These are phyloP conservation scores for Ardeotis arabs DNA, from an alignment of 2,113 vertebrate species.

Conservation along the genomic window DNA sequence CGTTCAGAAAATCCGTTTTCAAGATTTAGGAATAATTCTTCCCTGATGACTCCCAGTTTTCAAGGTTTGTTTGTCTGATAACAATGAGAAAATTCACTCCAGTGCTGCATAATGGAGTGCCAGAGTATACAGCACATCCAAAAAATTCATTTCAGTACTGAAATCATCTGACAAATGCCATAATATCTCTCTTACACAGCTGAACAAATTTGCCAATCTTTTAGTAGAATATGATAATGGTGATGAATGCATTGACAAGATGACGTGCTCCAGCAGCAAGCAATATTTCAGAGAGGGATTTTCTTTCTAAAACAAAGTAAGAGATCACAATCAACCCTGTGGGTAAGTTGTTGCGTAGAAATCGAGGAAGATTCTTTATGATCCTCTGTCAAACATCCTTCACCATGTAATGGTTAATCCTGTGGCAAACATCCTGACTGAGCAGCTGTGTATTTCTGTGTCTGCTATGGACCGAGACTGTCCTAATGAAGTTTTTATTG, in stretches of 20 bases:
- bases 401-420: background rate
- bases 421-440: background rate
- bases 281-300: slow-evolving; percentile 25
- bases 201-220: slow-evolving; percentile 71
- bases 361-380: background rate
- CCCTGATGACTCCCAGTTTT: slow-evolving; percentile 44
- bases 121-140: slow-evolving; percentile 29
- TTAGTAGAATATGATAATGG: slow-evolving; percentile 54
- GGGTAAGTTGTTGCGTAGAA: background rate
- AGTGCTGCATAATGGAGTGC: slow-evolving; percentile 50
- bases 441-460: background rate
- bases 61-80: slow-evolving; percentile 64
- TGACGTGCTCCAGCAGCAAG: background rate
- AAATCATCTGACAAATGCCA: slow-evolving; percentile 67
- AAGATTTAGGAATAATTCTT: slow-evolving; percentile 52
- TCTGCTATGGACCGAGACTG: background rate
- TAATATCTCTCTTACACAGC: slow-evolving; percentile 61
- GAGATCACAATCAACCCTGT: slow-evolving; percentile 1
- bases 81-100: slow-evolving; percentile 48
- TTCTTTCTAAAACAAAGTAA: slow-evolving; percentile 4
- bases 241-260: slow-evolving; percentile 65
- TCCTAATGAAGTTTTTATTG: background rate
- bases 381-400: background rate
- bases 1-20: slow-evolving; percentile 54
- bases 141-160: slow-evolving; percentile 49